phyloP scores from a whole-genome alignment of 2,113 vertebrate species.

The Planiliza haematocheilus region DNA sequence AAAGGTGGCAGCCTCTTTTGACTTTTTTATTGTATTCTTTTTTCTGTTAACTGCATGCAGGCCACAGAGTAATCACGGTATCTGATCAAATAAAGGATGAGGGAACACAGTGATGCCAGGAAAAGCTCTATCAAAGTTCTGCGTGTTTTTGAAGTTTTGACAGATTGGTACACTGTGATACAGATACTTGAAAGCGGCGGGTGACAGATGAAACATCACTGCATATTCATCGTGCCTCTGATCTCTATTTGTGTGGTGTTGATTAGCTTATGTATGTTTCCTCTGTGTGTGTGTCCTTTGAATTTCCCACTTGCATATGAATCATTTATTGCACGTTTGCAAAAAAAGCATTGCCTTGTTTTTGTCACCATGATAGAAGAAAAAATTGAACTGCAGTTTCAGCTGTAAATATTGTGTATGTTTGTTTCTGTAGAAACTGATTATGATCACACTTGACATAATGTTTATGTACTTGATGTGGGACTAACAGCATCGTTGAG shows the following conservation, averaged over 20 bases:
- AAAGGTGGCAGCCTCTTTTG: too few relatives aligned
- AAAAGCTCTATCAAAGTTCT: slow-evolving; percentile 11
- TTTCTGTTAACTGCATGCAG: not conserved
- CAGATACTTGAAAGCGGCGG: slow-evolving; percentile 29
- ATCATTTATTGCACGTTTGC: slow-evolving; percentile 48
- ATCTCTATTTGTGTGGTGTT: slow-evolving; percentile 42
- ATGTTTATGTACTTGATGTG: too few relatives aligned
- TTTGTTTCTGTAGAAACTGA: too few relatives aligned
- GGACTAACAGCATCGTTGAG: too few relatives aligned
- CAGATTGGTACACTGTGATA: slow-evolving; percentile 13
- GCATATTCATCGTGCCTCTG: slow-evolving; percentile 50
- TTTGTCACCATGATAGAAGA: not conserved
- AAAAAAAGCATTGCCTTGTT: slow-evolving; percentile 24
- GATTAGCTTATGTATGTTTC: slow-evolving; percentile 43
- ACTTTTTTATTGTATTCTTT: not conserved
- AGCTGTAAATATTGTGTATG: not conserved
- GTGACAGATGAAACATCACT: slow-evolving; percentile 50
- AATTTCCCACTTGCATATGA: slow-evolving; percentile 30
- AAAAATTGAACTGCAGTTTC: slow-evolving; percentile 11
- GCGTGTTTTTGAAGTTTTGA: slow-evolving; percentile 23
- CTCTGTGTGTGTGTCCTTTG: slow-evolving; percentile 26
- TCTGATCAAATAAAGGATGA: not conserved
- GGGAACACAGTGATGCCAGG: not conserved
- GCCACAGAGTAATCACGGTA: not conserved
- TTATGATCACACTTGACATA: too few relatives aligned